Evolutionary conservation across 2,797 vertebrate species (phyloP), one percentile per base, ranked within the genome.

Genomic region (Propithecus deckenii): DNA sequence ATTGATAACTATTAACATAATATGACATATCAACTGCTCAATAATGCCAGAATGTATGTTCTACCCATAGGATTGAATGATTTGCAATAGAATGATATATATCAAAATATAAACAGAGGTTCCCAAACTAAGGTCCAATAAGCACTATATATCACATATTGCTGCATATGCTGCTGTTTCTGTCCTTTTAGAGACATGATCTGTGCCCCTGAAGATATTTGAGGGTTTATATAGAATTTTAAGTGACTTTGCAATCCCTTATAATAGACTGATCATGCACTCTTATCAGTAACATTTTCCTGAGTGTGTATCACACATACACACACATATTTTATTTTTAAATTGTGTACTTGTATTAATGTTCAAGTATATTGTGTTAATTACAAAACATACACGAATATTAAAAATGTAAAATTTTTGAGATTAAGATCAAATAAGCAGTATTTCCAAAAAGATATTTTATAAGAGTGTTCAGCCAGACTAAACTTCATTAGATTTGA

Each of bases 371-470:
- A 84, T 32, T 85, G 1, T 28, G 3, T 52, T 92, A 46, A 57
- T 78, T 89, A 79, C 0, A 18, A 79, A 91, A 61, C 35, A 25
- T 43, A 61, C 69, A 38, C 5, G 79, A 61, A 59, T 50, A 86
- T 38, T 75, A 69, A 22, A 96, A 94, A 32, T 63, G 17, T 57
- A 65, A 76, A 57, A 35, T 13, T 69, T 92, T 63, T 91, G 1
- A 79, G 20, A n/a, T 57, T 88, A 74, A 78, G 14, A n/a, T 72
- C 35, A 90, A 74, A 48, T 80, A 95, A 78, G 28, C 28, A 79
- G 75, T 90, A 88, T 95, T 97, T 95, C 46, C 32, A 83, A 32
- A 90, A 63, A 83, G 55, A 89, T 59, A 75, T 69, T 92, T 76
- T 79, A 43, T 25, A 15, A 43, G 57, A 55, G 3, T 74, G 17